Base-by-base conservation (phyloP, 2,797 vertebrate genomes). In the Chlorospingus flavigularis region DNA sequence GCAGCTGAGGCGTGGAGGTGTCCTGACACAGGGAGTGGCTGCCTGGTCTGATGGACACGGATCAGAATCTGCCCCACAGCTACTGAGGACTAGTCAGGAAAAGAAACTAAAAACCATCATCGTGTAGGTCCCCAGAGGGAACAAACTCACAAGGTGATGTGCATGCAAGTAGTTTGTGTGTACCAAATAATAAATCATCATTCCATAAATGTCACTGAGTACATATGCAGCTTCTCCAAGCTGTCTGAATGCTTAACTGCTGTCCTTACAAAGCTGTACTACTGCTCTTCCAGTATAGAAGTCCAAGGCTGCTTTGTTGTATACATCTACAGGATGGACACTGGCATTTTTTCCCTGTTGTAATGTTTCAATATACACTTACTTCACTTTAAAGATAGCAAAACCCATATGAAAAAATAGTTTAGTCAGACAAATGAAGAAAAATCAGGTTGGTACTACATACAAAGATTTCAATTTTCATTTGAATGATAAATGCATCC, bases 231-330 rank as follows among this genome's bases (percentile, higher is more conserved):
- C 40, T 84, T 55, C 53, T 90, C 58, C 13, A 48, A 65, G 50
- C 86, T 68, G 53, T 68, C 78, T 80, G 65, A 74, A 88, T 77
- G 54, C 73, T 92, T 61, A 71, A 47, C 35, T 74, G 83, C 54
- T 54, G 54, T 33, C 40, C 70, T 88, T 72, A 48, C 30, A 60
- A 62, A 78, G 42, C 54, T 2, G 1, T 30, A 11, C 18, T 40
- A 3, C 23, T 75, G 58, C 33, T 91, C n/a, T 39, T 60, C 17
- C 37, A 61, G 20, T 8, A 6, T 3, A 61, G 58, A 86, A 61
- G 18, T 65, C 48, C 53, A 19, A 60, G 65, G 42, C 47, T 77
- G 17, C 75, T 80, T 24, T 8, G 7, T 40, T 68, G 33, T 20
- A 7, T 37, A 7, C 47, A 28, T 53, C 47, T 48, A 13, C 8